phyloP scores from a whole-genome alignment of 2,113 vertebrate species.

The Otis tarda region DNA sequence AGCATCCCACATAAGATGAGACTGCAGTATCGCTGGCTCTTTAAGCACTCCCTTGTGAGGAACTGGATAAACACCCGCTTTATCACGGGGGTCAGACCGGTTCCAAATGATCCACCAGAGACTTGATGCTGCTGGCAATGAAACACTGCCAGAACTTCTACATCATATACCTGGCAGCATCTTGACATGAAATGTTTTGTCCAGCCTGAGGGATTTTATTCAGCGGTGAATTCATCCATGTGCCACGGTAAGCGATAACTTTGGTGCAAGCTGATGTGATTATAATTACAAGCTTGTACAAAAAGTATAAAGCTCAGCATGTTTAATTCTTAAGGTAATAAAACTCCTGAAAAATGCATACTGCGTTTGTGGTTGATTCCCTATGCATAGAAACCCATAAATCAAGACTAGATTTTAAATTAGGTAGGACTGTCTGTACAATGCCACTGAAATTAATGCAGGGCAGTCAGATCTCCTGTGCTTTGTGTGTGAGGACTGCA shows the following conservation, averaged over 20 bases:
- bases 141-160: background rate
- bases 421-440: background rate
- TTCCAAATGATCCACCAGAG: background rate
- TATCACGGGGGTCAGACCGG: background rate
- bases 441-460: background rate
- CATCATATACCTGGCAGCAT: background rate
- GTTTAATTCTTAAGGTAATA: constrained; percentile 30
- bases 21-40: background rate
- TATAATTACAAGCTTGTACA: constrained; percentile 10
- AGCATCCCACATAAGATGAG: background rate
- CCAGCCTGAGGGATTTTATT: background rate
- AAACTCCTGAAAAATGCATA: background rate
- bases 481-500: background rate
- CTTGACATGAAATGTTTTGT: background rate
- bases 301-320: constrained; percentile 14
- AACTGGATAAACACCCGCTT: background rate
- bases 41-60: background rate
- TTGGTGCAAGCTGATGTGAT: constrained; percentile 12
- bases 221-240: background rate
- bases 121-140: background rate
- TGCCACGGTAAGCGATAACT: background rate
- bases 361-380: background rate
- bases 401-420: constrained; percentile 33
- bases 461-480: background rate
- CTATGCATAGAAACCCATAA: constrained; percentile 3